phyloP scores from a whole-genome alignment of 2,113 vertebrate genomes.

The Podiceps cristatus region DNA sequence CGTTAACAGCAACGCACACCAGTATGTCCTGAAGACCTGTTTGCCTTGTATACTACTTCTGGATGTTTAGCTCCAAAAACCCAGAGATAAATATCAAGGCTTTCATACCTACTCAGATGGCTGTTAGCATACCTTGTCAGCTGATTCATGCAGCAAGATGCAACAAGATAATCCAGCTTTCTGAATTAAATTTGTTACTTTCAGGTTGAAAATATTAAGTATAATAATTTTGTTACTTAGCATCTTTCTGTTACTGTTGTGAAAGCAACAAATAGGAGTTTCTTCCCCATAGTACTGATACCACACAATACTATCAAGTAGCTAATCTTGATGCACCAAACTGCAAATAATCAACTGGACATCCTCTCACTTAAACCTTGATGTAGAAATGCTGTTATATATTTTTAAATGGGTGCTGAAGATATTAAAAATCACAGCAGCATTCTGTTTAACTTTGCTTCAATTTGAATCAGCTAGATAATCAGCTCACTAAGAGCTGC shows the following conservation, averaged over 20 bases:
- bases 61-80: background rate
- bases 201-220: background rate
- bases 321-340: background rate
- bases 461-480: background rate
- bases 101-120: background rate
- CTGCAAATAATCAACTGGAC: background rate
- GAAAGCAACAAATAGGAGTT: background rate
- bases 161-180: background rate
- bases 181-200: background rate
- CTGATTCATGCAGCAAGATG: background rate
- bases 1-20: background rate
- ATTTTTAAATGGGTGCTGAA: background rate
- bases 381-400: background rate
- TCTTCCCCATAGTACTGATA: background rate
- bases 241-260: background rate
- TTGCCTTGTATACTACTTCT: fast-evolving
- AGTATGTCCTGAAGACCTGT: background rate
- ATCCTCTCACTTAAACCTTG: background rate
- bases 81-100: background rate
- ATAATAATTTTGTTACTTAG: background rate
- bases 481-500: background rate
- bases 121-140: background rate
- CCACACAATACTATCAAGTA: background rate
- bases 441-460: background rate
- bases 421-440: background rate